Percentiles rank a stretch among this genome's conserved stretches.
Conservation (phyloP, 2,888 invertebrate species). For the Plagodis pulveraria region DNA sequence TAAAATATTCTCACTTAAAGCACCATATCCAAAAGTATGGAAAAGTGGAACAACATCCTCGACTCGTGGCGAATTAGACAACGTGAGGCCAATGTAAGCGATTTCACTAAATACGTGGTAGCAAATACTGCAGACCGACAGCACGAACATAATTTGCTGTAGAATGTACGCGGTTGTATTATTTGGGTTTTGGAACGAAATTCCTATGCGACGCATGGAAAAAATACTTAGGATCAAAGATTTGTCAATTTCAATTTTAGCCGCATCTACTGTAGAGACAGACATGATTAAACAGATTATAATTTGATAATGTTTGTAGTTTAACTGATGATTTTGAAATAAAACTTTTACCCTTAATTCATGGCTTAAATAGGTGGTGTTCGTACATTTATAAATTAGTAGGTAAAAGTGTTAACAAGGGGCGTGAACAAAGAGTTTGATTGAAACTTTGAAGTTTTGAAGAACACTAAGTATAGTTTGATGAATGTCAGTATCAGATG, state of each 20-base stretch:
- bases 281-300: constrained; percentile 49
- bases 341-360: neutral
- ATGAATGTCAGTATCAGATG: constrained; percentile 27
- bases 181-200: constrained; percentile 61
- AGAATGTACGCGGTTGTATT: constrained; percentile 46
- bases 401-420: constrained; percentile 33
- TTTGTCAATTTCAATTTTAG: constrained; percentile 67
- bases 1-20: constrained; percentile 64
- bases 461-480: constrained; percentile 14
- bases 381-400: constrained; percentile 15
- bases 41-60: constrained; percentile 78
- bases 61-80: constrained; percentile 71
- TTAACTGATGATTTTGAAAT: constrained; percentile 3
- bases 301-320: neutral
- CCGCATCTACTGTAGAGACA: constrained; percentile 45
- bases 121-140: constrained; percentile 64
- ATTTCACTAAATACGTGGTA: constrained; percentile 77
- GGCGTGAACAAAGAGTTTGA: constrained; percentile 44
- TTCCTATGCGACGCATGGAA: constrained; percentile 68
- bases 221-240: constrained; percentile 64
- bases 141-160: constrained; percentile 61
- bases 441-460: constrained; percentile 35
- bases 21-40: constrained; percentile 76
- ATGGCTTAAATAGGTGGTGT: constrained; percentile 11
- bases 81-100: constrained; percentile 67